phyloP scores from a whole-genome alignment of 2,888 invertebrate genomes.

The Lithosia quadra region DNA sequence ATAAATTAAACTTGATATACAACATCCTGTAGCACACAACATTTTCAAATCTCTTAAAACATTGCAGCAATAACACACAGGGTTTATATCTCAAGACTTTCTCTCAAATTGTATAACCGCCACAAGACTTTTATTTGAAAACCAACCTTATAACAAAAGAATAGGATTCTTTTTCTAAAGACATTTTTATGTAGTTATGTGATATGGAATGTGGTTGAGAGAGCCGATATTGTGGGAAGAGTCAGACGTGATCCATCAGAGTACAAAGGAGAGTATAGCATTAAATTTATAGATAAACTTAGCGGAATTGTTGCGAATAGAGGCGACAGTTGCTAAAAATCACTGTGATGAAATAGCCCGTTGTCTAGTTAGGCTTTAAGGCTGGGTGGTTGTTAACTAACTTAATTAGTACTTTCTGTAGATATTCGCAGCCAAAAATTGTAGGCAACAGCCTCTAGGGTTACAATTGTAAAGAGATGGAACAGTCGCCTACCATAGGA shows the following conservation, averaged over 20 bases:
- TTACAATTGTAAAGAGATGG: too few relatives aligned
- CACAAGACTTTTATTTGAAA: background rate
- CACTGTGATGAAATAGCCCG: background rate
- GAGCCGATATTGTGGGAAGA: conserved; percentile 12
- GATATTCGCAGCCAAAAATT: background rate
- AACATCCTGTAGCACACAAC: conserved; percentile 8
- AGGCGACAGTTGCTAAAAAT: background rate
- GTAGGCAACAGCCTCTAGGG: background rate
- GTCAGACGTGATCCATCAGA: conserved; percentile 47
- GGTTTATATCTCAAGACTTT: conserved; percentile 29
- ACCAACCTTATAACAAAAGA: background rate
- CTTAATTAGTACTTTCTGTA: background rate
- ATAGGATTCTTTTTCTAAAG: conserved; percentile 10
- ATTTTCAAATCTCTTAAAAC: conserved; percentile 34
- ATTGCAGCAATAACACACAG: conserved; percentile 28
- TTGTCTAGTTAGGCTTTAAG: background rate
- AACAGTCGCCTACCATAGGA: too few relatives aligned
- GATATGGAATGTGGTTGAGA: conserved; percentile 4
- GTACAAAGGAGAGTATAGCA: conserved; percentile 35
- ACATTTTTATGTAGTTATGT: conserved; percentile 3
- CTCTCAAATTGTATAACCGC: conserved; percentile 18
- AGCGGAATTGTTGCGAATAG: background rate
- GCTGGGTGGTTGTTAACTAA: background rate
- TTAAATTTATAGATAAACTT: conserved; percentile 40
- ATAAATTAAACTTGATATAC: conserved; percentile 12